Evolutionary conservation across 2,113 vertebrate genomes (phyloP), one percentile per base, ranked within the genome.

Genomic region (Eulemur rufifrons): DNA sequence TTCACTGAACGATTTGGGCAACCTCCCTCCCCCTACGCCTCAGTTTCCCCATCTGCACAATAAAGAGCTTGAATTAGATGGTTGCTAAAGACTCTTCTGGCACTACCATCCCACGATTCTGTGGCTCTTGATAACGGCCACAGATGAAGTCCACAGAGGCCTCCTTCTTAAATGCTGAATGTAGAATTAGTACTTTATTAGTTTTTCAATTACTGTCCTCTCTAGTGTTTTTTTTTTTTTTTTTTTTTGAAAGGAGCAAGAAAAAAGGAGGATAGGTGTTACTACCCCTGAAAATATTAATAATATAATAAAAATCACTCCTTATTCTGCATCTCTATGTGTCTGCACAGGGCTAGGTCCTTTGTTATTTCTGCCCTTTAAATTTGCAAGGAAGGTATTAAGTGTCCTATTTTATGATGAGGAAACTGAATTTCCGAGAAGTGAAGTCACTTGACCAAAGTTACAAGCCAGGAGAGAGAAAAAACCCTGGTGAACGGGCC

Each of bases 181-280:
- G n/a, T 80, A 76, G 63, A 89, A 66, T 91, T 32, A 73, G 42
- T 50, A 61, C 66, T 86, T 82, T 39, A 52, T 76, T 39, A 21
- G 15, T 50, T 78, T 76, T 71, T 89, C 5, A 32, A 5, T 74
- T 74, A 71, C 13, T 21, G 7, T 39, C 15, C 59, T 76, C 7
- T 93, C 45, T 94, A 39, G 59, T 37, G 92, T 93, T 74, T 89
- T 59, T 10, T 59, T 20, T 10, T 59, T 20, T 10, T 59, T 20
- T 27, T 61, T 27, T 12, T 34, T 71, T 87, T 77, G 6, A 66
- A 69, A 88, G 39, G 47, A 91, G 9, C 34, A 80, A 82, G 37
- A 59, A 69, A 74, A 63, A 84, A 86, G 83, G 66, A 91, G 1
- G 37, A 11, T 83, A 89, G n/a, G 8, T 88, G 89, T 96, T 94